A percentile compares a stretch with the other conserved stretches of the same genome.
These are phyloP conservation scores for Leptodactylus fallax DNA, from an alignment of 2,797 vertebrate species.

Conservation along the genomic window DNA sequence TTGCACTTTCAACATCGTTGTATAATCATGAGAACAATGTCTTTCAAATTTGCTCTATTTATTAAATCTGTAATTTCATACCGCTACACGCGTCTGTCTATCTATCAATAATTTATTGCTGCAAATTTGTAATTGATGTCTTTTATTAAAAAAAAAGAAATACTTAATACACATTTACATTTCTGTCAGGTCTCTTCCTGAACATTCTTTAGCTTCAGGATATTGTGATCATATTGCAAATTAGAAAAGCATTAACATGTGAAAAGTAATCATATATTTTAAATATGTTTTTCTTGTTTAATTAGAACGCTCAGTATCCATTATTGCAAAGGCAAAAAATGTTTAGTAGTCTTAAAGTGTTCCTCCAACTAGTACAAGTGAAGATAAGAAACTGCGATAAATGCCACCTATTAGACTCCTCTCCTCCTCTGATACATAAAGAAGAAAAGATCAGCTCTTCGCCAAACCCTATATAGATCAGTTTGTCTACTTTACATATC, in stretches of 20 bases:
- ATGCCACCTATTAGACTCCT: no score
- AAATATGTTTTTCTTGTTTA: background rate
- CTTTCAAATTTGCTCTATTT: conserved; percentile 49
- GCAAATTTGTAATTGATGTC: conserved; percentile 37
- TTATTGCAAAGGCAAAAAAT: background rate
- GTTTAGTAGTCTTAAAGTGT: background rate
- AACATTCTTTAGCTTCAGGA: conserved; percentile 11
- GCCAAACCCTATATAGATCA: no score
- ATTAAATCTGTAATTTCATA: conserved; percentile 42
- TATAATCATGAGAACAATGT: conserved; percentile 58
- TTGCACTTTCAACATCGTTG: conserved; percentile 53
- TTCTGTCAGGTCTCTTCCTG: conserved; percentile 23
- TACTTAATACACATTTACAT: background rate
- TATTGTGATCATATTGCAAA: conserved; percentile 14
- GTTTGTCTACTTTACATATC: no score
- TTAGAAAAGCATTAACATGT: background rate
- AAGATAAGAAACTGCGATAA: no score
- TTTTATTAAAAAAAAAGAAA: conserved; percentile 24
- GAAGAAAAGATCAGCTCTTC: no score
- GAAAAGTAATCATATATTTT: conserved; percentile 7
- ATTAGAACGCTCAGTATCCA: background rate
- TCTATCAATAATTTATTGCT: conserved; percentile 39
- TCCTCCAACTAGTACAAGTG: no score
- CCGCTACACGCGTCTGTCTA: conserved; percentile 34
- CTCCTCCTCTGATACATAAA: no score